These are phyloP conservation scores for Thecophora atra DNA, from an alignment of 2,888 invertebrate species.

Conservation along the genomic window DNA sequence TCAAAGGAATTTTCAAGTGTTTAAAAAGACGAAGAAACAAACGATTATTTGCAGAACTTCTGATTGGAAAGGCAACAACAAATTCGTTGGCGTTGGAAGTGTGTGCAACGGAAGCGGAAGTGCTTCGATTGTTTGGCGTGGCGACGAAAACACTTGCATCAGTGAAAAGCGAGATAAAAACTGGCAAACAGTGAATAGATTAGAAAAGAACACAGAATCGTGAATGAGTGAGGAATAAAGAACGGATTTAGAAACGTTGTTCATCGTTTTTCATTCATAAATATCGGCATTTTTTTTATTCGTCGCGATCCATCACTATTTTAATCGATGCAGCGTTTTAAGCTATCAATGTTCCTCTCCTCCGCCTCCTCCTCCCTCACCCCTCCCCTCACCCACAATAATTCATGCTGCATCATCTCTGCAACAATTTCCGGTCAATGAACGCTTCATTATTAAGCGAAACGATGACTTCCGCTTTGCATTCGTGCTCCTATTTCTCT, in stretches of 20 bases:
- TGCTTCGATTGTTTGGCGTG: not conserved
- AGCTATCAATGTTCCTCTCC: too few relatives aligned
- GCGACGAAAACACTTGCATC: not conserved
- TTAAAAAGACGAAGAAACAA: too few relatives aligned
- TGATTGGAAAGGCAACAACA: slow-evolving; percentile 30
- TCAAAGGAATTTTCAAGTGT: not conserved
- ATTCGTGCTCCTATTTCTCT: too few relatives aligned
- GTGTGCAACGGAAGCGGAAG: slow-evolving; percentile 41
- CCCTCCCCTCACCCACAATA: not conserved
- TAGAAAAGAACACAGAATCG: not conserved
- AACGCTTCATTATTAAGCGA: slow-evolving; percentile 31
- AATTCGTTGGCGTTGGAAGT: slow-evolving; percentile 6
- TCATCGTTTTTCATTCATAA: too few relatives aligned
- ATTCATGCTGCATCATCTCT: slow-evolving; percentile 1
- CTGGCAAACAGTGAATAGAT: not conserved
- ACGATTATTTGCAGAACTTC: too few relatives aligned
- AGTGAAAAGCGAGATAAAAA: not conserved
- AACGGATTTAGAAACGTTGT: too few relatives aligned
- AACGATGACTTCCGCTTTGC: slow-evolving; percentile 33
- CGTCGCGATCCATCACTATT: not conserved
- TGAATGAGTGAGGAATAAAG: too few relatives aligned
- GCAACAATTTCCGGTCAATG: slow-evolving; percentile 36
- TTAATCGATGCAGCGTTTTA: too few relatives aligned
- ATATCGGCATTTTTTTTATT: too few relatives aligned
- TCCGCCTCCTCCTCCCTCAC: not conserved